Conservation (phyloP, 2,888 invertebrate genomes). For the Diachrysia chrysitis region DNA sequence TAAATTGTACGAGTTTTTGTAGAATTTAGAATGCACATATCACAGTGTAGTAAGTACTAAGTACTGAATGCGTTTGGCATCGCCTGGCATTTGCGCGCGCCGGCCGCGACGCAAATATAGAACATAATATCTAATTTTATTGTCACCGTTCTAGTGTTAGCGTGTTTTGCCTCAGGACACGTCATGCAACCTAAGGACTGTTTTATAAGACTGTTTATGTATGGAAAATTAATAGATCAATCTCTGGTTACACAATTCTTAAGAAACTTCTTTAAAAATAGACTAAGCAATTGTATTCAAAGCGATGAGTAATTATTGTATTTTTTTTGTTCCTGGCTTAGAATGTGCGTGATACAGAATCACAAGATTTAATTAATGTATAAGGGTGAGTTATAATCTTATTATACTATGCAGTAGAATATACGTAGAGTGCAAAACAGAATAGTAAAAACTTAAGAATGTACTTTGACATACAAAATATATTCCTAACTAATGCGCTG, state of each 20-base stretch:
- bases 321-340: neutral
- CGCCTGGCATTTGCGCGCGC: conserved; percentile 71
- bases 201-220: neutral
- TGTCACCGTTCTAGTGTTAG: conserved; percentile 46
- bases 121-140: conserved; percentile 69
- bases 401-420: no score
- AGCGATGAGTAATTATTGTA: neutral
- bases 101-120: conserved; percentile 70
- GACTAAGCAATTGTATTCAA: neutral
- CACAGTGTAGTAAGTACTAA: conserved; percentile 24
- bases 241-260: neutral
- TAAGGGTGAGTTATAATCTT: neutral
- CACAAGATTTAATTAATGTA: neutral
- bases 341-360: neutral
- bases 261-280: neutral
- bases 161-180: conserved; percentile 40
- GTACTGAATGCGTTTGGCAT: conserved; percentile 50
- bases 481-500: no score
- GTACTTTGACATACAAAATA: no score
- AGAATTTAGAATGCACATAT: conserved; percentile 36
- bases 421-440: no score
- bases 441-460: no score
- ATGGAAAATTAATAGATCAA: neutral
- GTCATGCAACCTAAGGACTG: conserved; percentile 39
- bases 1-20: neutral